Base-by-base conservation (phyloP, 2,888 invertebrate genomes). In the Lochmaea capreae region DNA sequence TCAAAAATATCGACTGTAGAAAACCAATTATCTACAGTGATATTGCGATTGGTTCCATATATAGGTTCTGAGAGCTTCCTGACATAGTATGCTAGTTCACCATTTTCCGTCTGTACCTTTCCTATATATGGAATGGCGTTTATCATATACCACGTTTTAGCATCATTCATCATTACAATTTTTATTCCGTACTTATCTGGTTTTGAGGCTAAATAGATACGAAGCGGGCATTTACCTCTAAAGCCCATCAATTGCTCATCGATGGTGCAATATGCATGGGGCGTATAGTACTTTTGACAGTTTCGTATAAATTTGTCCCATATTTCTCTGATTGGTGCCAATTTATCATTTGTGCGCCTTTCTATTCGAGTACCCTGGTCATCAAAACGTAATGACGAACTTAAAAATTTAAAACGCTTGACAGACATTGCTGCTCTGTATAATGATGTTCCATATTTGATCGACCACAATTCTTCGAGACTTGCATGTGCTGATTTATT, bases 81-180 rank as follows among this genome's bases (percentile, higher is more conserved):
- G 18, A 68, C 54, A 63, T 76, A 78, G 59, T 76, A 61, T 16
- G 39, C 67, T 33, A 71, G 57, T 52, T 71, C 72, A 71, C 67
- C 61, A 43, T 74, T 73, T 72, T 73, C 74, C 33, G 62, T 67
- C 22, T 33, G 62, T 54, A 73, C 71, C 71, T 76, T 79, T 18
- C 78, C 77, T 65, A 75, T 72, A 66, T 78, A 78, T 46, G 77
- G 76, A 57, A 78, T 78, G 11, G 75, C 78, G 65, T 72, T 77
- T 43, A 79, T 43, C 78, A 79, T 78, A 74, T 78, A 75, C 42
- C 58, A 76, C 11, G 77, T 76, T 54, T 67, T 54, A 16, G 76
- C 43, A 58, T 77, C 76, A 63, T 72, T 74, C 59, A 78, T 14
- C 69, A 67, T 78, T 11, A 77, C 54, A 43, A 78, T 63, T 73